Percentiles rank a stretch among this genome's conserved stretches.
Evolutionary conservation across 2,113 vertebrate species (phyloP).

Genomic region (Castor canadensis): DNA sequence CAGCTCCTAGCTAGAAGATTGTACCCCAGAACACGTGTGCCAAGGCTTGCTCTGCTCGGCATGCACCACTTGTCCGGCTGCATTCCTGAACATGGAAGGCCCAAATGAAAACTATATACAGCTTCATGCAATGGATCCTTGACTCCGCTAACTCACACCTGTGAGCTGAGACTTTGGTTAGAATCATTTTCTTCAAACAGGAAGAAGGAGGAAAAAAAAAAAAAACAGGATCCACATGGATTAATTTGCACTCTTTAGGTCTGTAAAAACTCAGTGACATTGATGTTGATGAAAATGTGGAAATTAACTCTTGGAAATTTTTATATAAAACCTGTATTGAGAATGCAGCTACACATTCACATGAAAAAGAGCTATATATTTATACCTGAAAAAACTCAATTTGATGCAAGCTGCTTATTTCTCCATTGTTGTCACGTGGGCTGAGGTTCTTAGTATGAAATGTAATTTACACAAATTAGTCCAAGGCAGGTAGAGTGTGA

Average conservation of each 20-base stretch:
- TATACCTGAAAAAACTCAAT: constrained; percentile 68
- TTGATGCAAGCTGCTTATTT: constrained; percentile 74
- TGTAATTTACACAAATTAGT: constrained; percentile 81
- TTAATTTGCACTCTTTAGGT: constrained; percentile 5
- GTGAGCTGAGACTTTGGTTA: neutral
- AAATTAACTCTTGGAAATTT: constrained; percentile 68
- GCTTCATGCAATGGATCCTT: neutral
- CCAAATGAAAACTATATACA: neutral
- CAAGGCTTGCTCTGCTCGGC: neutral
- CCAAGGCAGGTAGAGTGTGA: constrained; percentile 80
- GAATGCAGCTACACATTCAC: constrained; percentile 59
- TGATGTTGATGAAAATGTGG: constrained; percentile 33
- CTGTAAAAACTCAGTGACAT: constrained; percentile 28
- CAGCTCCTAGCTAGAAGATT: neutral
- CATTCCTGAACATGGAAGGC: neutral
- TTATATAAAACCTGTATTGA: constrained; percentile 58
- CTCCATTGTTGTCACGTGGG: constrained; percentile 73
- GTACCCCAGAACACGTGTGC: fast-evolving
- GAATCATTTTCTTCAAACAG: constrained; percentile 23
- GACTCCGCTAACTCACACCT: neutral
- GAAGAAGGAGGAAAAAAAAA: too few species aligned
- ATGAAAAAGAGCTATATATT: constrained; percentile 56
- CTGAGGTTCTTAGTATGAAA: constrained; percentile 76
- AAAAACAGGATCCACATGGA: neutral
- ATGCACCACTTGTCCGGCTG: neutral